Percentiles rank a stretch among this genome's conserved stretches.
phyloP scores from a whole-genome alignment of 2,888 invertebrate genomes.

The Spodoptera littoralis region DNA sequence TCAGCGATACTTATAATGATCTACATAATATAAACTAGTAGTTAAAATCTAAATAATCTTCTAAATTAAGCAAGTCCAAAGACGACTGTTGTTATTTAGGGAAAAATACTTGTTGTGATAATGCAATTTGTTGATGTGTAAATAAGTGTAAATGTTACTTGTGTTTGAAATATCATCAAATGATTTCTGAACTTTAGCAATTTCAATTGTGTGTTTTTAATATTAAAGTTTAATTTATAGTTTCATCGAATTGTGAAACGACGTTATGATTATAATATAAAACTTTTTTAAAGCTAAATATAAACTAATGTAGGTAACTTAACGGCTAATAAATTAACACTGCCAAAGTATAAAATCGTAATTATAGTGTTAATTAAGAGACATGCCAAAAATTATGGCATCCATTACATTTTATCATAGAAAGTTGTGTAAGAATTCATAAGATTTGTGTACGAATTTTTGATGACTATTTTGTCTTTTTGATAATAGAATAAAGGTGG shows the following conservation, averaged over 20 bases:
- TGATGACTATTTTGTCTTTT: constrained; percentile 83
- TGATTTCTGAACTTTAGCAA: constrained; percentile 63
- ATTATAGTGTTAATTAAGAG: constrained; percentile 67
- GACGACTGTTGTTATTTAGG: constrained; percentile 84
- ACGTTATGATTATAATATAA: constrained; percentile 39
- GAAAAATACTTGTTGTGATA: constrained; percentile 83
- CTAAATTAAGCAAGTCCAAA: constrained; percentile 76
- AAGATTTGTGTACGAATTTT: constrained; percentile 84
- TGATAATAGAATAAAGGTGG: constrained; percentile 64
- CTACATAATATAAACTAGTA: constrained; percentile 61
- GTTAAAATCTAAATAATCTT: constrained; percentile 62
- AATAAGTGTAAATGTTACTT: constrained; percentile 73
- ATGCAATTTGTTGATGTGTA: constrained; percentile 80
- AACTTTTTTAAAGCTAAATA: constrained; percentile 43
- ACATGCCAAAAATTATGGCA: constrained; percentile 71
- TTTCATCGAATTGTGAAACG: constrained; percentile 45
- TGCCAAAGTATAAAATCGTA: constrained; percentile 82
- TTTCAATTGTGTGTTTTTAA: constrained; percentile 54
- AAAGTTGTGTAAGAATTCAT: constrained; percentile 67
- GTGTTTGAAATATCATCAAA: constrained; percentile 71
- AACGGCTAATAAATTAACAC: constrained; percentile 80
- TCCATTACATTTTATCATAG: constrained; percentile 68
- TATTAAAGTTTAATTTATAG: constrained; percentile 41
- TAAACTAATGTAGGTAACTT: constrained; percentile 57
- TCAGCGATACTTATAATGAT: constrained; percentile 72